Percentiles rank a stretch among this genome's conserved stretches.
Conservation (phyloP, 2,888 invertebrate genomes). For the Beris chalybata region DNA sequence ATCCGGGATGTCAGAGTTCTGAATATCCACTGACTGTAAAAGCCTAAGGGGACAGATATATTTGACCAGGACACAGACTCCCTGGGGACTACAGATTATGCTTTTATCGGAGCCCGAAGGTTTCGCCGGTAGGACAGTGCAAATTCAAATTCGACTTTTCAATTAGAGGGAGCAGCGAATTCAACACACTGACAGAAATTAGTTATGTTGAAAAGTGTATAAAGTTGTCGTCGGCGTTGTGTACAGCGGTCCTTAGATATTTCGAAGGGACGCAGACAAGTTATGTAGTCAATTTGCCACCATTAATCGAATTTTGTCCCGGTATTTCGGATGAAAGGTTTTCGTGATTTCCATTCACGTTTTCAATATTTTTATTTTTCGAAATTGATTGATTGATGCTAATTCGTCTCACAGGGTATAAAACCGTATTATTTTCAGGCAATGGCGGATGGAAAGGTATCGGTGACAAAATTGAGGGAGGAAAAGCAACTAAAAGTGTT, state of each 20-base stretch:
- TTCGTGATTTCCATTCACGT: background rate
- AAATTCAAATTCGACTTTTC: conserved; percentile 30
- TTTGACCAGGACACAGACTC: conserved; percentile 13
- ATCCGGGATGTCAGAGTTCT: conserved; percentile 15
- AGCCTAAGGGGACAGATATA: conserved; percentile 3
- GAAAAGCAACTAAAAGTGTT: too few relatives aligned
- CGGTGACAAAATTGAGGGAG: too few relatives aligned
- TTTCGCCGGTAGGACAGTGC: conserved; percentile 3
- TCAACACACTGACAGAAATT: conserved; percentile 16
- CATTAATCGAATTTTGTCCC: conserved; percentile 28
- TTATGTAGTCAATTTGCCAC: conserved; percentile 30
- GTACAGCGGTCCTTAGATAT: background rate
- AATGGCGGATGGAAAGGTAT: too few relatives aligned
- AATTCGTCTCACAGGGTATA: too few relatives aligned
- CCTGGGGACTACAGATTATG: background rate
- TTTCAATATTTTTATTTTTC: background rate
- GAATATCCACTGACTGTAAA: conserved; percentile 1
- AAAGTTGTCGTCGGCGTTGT: conserved; percentile 8
- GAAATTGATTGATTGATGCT: too few relatives aligned
- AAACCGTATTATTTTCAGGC: too few relatives aligned
- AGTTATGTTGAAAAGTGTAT: conserved; percentile 7
- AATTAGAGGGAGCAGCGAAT: conserved; percentile 15
- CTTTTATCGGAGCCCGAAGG: conserved; percentile 1
- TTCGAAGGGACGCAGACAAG: background rate
- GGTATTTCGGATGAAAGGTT: background rate